phyloP scores from a whole-genome alignment of 1,140 invertebrate species.

The Listronotus oregonensis region DNA sequence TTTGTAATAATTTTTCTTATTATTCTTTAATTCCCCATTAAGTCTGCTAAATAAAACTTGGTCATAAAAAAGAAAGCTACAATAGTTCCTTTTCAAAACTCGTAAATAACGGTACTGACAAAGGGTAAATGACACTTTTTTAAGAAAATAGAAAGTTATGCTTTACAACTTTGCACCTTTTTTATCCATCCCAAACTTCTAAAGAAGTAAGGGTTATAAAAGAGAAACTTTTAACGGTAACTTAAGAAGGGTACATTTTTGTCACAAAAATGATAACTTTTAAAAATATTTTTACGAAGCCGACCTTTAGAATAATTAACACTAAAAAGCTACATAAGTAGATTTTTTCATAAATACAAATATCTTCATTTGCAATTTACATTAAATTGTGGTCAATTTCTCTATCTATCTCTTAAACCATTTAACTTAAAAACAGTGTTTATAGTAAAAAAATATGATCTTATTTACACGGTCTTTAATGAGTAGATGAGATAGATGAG shows the following conservation, averaged over 20 bases:
- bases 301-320: no score
- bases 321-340: no score
- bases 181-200: slow-evolving; percentile 11
- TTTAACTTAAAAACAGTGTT: no score
- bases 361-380: no score
- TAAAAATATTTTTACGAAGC: no score
- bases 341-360: no score
- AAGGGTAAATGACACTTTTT: slow-evolving; percentile 13
- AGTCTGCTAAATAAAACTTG: background rate
- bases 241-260: slow-evolving; percentile 24
- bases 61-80: slow-evolving; percentile 21
- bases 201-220: slow-evolving; percentile 4
- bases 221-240: slow-evolving; percentile 15
- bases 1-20: background rate
- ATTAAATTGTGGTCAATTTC: no score
- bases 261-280: slow-evolving; percentile 1
- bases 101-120: slow-evolving; percentile 5
- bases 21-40: background rate
- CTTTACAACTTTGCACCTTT: slow-evolving; percentile 21
- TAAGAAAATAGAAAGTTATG: slow-evolving; percentile 16
- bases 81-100: slow-evolving; percentile 15
- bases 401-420: no score
- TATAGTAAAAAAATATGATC: slow-evolving; percentile 7
- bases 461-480: background rate
- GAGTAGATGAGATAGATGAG: background rate